These are phyloP conservation scores for Ceratoteleas bidentatus DNA, from an alignment of 1,140 invertebrate genomes.

Conservation along the genomic window DNA sequence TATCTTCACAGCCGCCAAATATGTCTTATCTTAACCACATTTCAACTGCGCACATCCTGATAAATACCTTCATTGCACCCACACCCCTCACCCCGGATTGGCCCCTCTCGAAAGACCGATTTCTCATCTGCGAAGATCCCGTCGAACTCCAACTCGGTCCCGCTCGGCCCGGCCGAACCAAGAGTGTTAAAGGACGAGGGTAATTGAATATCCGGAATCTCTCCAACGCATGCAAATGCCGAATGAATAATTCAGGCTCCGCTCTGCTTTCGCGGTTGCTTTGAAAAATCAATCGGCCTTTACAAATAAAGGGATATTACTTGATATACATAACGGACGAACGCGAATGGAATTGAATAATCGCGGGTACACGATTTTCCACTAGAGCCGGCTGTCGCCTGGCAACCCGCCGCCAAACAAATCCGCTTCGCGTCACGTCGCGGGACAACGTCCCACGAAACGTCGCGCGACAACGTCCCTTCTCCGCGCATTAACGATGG, in stretches of 20 bases:
- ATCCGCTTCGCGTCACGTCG: constrained; percentile 39
- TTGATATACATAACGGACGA: constrained; percentile 28
- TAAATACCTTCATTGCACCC: too few species aligned
- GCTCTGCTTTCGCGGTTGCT: constrained; percentile 19
- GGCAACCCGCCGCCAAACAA: constrained; percentile 63
- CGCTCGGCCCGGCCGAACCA: too few species aligned
- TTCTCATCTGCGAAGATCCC: too few species aligned
- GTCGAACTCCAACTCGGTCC: too few species aligned
- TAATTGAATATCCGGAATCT: constrained; percentile 53
- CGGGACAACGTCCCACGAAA: constrained; percentile 33
- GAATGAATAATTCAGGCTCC: constrained; percentile 46
- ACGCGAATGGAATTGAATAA: constrained; percentile 46
- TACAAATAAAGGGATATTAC: constrained; percentile 56
- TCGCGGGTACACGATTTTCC: constrained; percentile 43
- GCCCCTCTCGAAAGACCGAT: too few species aligned
- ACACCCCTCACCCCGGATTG: too few species aligned
- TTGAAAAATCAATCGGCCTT: constrained; percentile 56
- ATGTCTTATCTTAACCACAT: too few species aligned
- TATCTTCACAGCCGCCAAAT: too few species aligned
- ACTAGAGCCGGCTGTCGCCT: constrained; percentile 51
- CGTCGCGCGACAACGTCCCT: constrained; percentile 6
- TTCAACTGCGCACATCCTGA: too few species aligned
- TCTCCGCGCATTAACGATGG: constrained; percentile 20
- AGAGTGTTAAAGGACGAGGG: constrained; percentile 27
- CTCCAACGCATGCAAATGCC: constrained; percentile 41